A percentile compares a stretch with the other conserved stretches of the same genome.
These are phyloP conservation scores for Oncopeltus fasciatus DNA, from an alignment of 1,140 invertebrate species.

Conservation along the genomic window DNA sequence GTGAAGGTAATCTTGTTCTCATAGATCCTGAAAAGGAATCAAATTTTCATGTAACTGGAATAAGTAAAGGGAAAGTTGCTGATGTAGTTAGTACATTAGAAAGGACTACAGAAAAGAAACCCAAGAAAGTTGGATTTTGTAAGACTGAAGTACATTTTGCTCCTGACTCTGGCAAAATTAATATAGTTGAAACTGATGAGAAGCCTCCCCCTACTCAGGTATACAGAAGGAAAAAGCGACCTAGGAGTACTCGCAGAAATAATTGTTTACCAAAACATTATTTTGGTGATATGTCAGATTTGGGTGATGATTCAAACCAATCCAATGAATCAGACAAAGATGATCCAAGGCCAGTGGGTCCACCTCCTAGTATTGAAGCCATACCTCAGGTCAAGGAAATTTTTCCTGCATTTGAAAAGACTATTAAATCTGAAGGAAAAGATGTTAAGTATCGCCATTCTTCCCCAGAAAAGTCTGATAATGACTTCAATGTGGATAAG, in stretches of 20 bases:
- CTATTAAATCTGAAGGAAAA: background rate
- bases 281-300: background rate
- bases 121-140: conserved; percentile 67
- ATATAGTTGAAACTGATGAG: conserved; percentile 72
- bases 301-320: conserved; percentile 25
- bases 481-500: conserved; percentile 24
- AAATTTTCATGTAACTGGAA: conserved; percentile 10
- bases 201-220: conserved; percentile 67
- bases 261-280: conserved; percentile 2
- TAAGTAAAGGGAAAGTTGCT: conserved; percentile 9
- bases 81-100: conserved; percentile 5
- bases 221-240: conserved; percentile 39
- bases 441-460: conserved; percentile 11
- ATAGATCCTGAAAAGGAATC: conserved; percentile 13
- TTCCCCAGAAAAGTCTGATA: conserved; percentile 25
- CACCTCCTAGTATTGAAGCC: background rate
- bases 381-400: background rate
- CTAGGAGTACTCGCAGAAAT: background rate
- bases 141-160: conserved; percentile 76
- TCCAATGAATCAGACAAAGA: background rate
- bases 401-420: background rate
- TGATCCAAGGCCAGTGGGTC: background rate
- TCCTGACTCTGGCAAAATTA: conserved; percentile 64
- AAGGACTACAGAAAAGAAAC: conserved; percentile 30
- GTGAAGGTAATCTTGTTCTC: conserved; percentile 8